A percentile compares a stretch with the other conserved stretches of the same genome.
These are phyloP conservation scores for Callipepla californica DNA, from an alignment of 2,113 vertebrate genomes.

Conservation along the genomic window DNA sequence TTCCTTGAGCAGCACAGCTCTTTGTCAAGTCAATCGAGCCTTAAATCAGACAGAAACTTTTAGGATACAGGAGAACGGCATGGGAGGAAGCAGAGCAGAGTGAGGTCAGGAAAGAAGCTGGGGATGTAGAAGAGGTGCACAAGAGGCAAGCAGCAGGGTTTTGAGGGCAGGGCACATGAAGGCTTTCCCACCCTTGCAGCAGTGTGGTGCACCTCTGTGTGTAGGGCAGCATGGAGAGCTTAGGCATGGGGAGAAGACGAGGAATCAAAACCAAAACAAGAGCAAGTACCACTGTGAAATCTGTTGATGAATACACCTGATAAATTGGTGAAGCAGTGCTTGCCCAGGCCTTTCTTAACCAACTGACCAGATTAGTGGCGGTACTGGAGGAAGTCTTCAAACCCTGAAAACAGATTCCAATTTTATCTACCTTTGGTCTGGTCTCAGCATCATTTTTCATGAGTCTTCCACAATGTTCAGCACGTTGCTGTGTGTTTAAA, in stretches of 20 bases:
- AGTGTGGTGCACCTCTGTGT: neutral
- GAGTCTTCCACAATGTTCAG: neutral
- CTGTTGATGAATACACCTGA: neutral
- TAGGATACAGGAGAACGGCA: neutral
- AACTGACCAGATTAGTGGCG: neutral
- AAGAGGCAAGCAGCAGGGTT: neutral
- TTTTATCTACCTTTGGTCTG: neutral
- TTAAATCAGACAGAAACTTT: neutral
- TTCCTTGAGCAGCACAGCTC: neutral
- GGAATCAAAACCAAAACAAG: neutral
- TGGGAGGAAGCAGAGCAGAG: neutral
- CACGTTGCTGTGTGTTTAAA: neutral
- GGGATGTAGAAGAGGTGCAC: neutral
- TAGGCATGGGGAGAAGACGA: neutral
- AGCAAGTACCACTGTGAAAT: neutral
- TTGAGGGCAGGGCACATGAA: rapidly evolving
- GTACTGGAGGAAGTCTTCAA: neutral
- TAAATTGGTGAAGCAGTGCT: neutral
- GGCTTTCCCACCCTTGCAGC: neutral
- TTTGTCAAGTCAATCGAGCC: neutral
- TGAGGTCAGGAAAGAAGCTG: neutral
- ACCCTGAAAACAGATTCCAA: neutral
- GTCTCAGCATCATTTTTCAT: neutral
- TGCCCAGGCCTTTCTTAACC: neutral
- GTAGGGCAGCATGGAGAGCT: neutral